Evolutionary conservation across 2,113 vertebrate genomes (phyloP).

Genomic region (Sinocyclocheilus anshuiensis): DNA sequence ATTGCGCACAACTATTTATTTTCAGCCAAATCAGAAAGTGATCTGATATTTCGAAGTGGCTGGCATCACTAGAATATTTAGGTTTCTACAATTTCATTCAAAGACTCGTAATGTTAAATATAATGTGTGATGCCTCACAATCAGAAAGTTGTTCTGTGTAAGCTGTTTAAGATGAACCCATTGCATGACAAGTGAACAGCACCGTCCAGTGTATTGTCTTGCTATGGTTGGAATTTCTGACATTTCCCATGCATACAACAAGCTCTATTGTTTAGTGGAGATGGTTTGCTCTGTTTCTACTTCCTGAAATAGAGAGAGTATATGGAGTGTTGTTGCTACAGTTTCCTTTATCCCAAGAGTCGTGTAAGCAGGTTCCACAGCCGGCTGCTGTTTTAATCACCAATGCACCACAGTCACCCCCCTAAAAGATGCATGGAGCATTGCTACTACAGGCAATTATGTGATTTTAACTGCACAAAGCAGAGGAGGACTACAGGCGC

Average conservation of each 20-base stretch:
- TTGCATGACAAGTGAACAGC: not conserved
- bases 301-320: slow-evolving; percentile 8
- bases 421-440: not conserved
- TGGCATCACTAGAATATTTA: not conserved
- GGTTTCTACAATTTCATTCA: not conserved
- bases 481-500: not conserved
- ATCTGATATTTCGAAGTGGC: not conserved
- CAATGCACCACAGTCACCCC: slow-evolving; percentile 16
- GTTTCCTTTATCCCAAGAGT: not conserved
- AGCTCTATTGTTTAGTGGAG: not conserved
- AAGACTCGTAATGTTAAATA: not conserved
- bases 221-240: not conserved
- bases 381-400: slow-evolving; percentile 29
- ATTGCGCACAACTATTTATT: slow-evolving; percentile 5
- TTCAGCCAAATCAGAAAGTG: not conserved
- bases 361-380: not conserved
- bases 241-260: not conserved
- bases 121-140: not conserved
- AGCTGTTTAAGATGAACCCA: too few species aligned
- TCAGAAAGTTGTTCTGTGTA: not conserved
- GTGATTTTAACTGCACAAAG: slow-evolving; percentile 1
- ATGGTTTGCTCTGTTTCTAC: not conserved
- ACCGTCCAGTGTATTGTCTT: not conserved
- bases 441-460: slow-evolving; percentile 2
- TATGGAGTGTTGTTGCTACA: not conserved